These are phyloP conservation scores for Pedetes capensis DNA, from an alignment of 2,113 vertebrate species.

Conservation along the genomic window DNA sequence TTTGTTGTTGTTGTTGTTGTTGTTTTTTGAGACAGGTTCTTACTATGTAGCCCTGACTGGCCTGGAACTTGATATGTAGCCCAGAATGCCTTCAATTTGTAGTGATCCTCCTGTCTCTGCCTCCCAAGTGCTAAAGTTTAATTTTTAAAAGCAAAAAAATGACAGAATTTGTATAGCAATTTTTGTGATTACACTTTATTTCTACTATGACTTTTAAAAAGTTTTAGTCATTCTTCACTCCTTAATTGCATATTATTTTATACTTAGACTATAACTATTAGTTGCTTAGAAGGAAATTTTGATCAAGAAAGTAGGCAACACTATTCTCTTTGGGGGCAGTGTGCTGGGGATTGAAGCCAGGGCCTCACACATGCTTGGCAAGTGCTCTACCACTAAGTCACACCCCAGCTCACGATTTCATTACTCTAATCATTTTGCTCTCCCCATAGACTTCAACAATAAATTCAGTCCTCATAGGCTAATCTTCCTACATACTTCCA, in stretches of 20 bases:
- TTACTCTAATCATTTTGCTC: conserved; percentile 8
- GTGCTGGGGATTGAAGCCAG: not conserved
- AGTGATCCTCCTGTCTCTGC: too few relatives aligned
- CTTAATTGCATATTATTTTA: not conserved
- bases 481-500: not conserved
- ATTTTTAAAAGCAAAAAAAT: conserved; percentile 28
- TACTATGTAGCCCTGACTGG: too few relatives aligned
- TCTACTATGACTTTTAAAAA: conserved; percentile 12
- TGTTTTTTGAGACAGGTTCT: too few relatives aligned
- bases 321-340: not conserved
- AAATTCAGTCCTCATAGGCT: not conserved
- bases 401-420: not conserved
- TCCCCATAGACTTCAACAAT: not conserved
- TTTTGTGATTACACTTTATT: conserved; percentile 15
- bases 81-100: too few relatives aligned
- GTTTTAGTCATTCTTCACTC: conserved; percentile 14
- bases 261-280: not conserved
- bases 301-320: not conserved
- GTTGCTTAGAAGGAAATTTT: conserved; percentile 15
- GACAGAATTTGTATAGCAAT: not conserved
- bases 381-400: not conserved
- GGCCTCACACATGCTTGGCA: not conserved
- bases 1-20: too few relatives aligned
- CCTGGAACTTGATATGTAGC: too few relatives aligned
- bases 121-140: too few relatives aligned